phyloP scores from a whole-genome alignment of 2,797 vertebrate genomes.

The Oreochromis grahami region DNA sequence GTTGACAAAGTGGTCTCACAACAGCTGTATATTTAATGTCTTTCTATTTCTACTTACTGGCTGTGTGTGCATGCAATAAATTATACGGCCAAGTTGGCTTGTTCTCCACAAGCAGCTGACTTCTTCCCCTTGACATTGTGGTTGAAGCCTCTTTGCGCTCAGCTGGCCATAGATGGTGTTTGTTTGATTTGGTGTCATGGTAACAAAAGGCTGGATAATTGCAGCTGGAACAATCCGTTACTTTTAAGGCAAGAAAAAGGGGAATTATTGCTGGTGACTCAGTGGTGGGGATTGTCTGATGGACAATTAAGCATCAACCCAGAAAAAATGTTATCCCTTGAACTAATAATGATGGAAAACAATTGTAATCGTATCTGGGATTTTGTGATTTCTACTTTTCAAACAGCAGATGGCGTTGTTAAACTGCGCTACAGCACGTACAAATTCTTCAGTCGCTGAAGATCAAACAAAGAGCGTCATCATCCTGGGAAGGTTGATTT shows the following conservation, averaged over 20 bases:
- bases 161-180: constrained; percentile 4
- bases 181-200: constrained; percentile 34
- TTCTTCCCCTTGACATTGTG: not conserved
- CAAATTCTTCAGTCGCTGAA: constrained; percentile 27
- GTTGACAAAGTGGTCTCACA: not conserved
- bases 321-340: not conserved
- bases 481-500: constrained; percentile 39
- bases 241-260: not conserved
- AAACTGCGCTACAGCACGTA: not conserved
- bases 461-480: constrained; percentile 65
- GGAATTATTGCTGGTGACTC: not conserved
- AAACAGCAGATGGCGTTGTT: constrained; percentile 60
- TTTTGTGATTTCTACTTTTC: not conserved
- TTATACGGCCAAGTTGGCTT: not conserved
- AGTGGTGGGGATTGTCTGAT: not conserved
- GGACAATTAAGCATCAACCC: not conserved
- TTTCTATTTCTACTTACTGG: constrained; percentile 19
- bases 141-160: not conserved
- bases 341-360: not conserved
- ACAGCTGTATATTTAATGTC: constrained; percentile 15
- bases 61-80: not conserved
- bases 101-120: constrained; percentile 23
- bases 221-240: not conserved
- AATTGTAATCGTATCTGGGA: not conserved
- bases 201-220: constrained; percentile 18